These are phyloP conservation scores for Agapetus fuscipes DNA, from an alignment of 2,888 invertebrate species.

Conservation along the genomic window DNA sequence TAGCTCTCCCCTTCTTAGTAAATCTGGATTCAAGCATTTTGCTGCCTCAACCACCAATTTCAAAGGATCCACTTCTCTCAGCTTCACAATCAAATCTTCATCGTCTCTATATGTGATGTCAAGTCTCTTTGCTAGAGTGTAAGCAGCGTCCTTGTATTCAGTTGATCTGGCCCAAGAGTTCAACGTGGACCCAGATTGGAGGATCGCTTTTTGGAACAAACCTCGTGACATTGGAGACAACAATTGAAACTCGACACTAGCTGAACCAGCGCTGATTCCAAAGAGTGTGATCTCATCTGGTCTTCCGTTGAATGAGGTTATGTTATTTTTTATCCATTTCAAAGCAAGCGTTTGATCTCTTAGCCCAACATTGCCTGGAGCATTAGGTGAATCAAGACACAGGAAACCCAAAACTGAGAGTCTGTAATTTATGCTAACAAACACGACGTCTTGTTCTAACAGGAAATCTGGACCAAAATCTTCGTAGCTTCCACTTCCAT, in stretches of 20 bases:
- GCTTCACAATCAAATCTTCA: background rate
- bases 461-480: conserved; percentile 24
- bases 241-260: conserved; percentile 14
- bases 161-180: conserved; percentile 27
- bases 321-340: conserved; percentile 15
- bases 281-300: conserved; percentile 14
- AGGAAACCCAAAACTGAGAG: conserved; percentile 24
- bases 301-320: conserved; percentile 12
- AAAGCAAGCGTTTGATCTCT: conserved; percentile 17
- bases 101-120: background rate
- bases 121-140: background rate
- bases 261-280: conserved; percentile 17
- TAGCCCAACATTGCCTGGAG: conserved; percentile 14
- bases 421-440: conserved; percentile 27
- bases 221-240: conserved; percentile 12
- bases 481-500: conserved; percentile 21
- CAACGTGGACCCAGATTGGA: conserved; percentile 14
- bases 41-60: background rate
- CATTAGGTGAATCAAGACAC: conserved; percentile 12
- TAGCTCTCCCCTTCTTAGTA: too few species aligned
- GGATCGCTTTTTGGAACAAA: conserved; percentile 14
- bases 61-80: background rate
- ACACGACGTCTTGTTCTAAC: conserved; percentile 17
- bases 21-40: too few species aligned
- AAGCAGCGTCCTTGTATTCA: conserved; percentile 31